A percentile compares a stretch with the other conserved stretches of the same genome.
Evolutionary conservation across 2,888 invertebrate species (phyloP).

Genomic region (Eulithis testata): DNA sequence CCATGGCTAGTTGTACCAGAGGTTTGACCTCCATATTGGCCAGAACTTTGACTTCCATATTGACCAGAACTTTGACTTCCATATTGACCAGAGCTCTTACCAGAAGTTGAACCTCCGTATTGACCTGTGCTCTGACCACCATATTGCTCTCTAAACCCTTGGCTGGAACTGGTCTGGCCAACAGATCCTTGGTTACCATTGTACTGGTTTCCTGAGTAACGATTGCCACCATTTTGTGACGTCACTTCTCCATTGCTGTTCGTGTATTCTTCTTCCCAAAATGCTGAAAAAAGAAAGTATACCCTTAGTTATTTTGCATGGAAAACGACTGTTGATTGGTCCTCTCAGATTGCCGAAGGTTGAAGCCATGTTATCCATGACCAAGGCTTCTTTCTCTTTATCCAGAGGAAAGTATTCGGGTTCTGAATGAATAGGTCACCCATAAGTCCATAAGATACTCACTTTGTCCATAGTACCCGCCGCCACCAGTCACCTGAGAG

Average conservation of each 20-base stretch:
- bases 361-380: too few relatives aligned
- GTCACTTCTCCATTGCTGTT: conserved; percentile 42
- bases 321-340: too few relatives aligned
- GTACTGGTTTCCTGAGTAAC: conserved; percentile 25
- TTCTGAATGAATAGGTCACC: too few relatives aligned
- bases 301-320: too few relatives aligned
- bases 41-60: conserved; percentile 36
- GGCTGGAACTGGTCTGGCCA: conserved; percentile 35
- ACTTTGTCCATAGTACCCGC: conserved; percentile 73
- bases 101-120: conserved; percentile 35
- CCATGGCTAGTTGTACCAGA: conserved; percentile 7
- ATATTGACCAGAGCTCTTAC: conserved; percentile 25
- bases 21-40: conserved; percentile 40
- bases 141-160: conserved; percentile 42
- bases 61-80: conserved; percentile 45
- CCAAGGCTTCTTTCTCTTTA: too few relatives aligned
- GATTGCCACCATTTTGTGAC: conserved; percentile 39
- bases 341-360: too few relatives aligned
- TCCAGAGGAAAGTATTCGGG: too few relatives aligned
- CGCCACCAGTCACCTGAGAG: conserved; percentile 56
- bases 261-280: conserved; percentile 47
- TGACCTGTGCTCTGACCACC: conserved; percentile 45
- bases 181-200: conserved; percentile 31
- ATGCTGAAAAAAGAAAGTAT: conserved; percentile 33
- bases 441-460: conserved; percentile 33